phyloP scores from a whole-genome alignment of 2,113 vertebrate species.

The Trichomycterus rosablanca region DNA sequence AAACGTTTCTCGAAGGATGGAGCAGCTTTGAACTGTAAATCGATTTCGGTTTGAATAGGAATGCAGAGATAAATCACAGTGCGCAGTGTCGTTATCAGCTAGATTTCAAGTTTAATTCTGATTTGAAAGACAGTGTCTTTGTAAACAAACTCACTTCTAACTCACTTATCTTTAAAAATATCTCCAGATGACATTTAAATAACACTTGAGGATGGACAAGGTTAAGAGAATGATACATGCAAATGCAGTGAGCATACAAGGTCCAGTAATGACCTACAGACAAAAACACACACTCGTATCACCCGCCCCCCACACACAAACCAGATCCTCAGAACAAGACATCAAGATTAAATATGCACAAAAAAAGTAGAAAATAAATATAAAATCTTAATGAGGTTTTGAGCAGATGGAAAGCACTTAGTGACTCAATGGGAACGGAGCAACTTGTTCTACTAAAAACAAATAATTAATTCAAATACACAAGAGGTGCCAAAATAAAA shows the following conservation, averaged over 20 bases:
- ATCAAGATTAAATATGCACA: constrained; percentile 20
- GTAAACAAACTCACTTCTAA: constrained; percentile 60
- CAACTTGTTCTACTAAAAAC: constrained; percentile 21
- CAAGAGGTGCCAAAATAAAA: constrained; percentile 7
- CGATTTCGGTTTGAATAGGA: background rate
- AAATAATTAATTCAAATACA: constrained; percentile 17
- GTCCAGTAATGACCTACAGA: constrained; percentile 8
- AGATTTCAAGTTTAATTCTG: constrained; percentile 58
- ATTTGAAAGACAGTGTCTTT: constrained; percentile 52
- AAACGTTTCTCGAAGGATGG: background rate
- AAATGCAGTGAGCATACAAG: constrained; percentile 13
- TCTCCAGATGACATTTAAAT: constrained; percentile 56
- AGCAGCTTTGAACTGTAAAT: too few species aligned
- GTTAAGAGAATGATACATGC: constrained; percentile 38
- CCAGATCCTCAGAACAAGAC: constrained; percentile 37
- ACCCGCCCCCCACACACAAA: background rate
- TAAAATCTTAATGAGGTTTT: constrained; percentile 31
- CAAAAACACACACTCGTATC: constrained; percentile 3
- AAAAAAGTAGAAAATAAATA: constrained; percentile 26
- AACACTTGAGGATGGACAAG: constrained; percentile 45
- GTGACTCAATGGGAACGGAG: constrained; percentile 45
- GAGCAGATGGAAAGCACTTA: constrained; percentile 56
- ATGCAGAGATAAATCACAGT: background rate
- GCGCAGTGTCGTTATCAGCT: background rate
- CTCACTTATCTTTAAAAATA: constrained; percentile 57